These are phyloP conservation scores for Periplaneta americana DNA, from an alignment of 1,140 invertebrate species.

Conservation along the genomic window DNA sequence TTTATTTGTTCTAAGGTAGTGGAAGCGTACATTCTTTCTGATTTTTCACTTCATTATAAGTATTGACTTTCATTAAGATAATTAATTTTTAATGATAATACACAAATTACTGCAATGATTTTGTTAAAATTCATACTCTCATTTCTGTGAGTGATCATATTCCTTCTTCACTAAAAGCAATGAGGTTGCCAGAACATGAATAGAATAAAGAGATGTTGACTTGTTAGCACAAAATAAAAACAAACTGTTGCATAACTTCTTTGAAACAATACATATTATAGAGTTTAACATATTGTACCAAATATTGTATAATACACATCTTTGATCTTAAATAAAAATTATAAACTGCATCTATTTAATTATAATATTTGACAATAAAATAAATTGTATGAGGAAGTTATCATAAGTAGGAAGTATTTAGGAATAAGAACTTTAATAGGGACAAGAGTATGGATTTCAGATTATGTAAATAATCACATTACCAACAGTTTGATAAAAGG, in stretches of 20 bases:
- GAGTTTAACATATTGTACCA: neutral
- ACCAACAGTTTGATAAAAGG: too few relatives aligned
- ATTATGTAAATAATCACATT: too few relatives aligned
- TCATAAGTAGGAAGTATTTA: too few relatives aligned
- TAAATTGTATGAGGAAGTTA: neutral
- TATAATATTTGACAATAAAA: neutral
- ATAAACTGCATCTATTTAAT: neutral
- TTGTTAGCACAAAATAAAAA: neutral
- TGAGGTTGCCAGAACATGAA: neutral
- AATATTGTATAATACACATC: neutral
- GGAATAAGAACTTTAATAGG: too few relatives aligned
- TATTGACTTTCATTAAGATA: neutral
- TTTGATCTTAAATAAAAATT: neutral
- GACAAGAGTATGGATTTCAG: too few relatives aligned
- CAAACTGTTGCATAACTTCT: neutral
- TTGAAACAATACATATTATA: neutral
- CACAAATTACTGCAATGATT: neutral
- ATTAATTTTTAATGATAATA: neutral
- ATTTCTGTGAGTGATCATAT: neutral
- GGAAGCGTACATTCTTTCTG: neutral
- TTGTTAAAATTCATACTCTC: neutral
- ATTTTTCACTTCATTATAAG: neutral
- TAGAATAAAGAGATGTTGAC: neutral
- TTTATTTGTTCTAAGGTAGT: neutral
- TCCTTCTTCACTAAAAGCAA: neutral